A percentile compares a stretch with the other conserved stretches of the same genome.
These are phyloP conservation scores for Lethenteron camtschaticum DNA, from an alignment of 2,113 vertebrate species.

Conservation along the genomic window DNA sequence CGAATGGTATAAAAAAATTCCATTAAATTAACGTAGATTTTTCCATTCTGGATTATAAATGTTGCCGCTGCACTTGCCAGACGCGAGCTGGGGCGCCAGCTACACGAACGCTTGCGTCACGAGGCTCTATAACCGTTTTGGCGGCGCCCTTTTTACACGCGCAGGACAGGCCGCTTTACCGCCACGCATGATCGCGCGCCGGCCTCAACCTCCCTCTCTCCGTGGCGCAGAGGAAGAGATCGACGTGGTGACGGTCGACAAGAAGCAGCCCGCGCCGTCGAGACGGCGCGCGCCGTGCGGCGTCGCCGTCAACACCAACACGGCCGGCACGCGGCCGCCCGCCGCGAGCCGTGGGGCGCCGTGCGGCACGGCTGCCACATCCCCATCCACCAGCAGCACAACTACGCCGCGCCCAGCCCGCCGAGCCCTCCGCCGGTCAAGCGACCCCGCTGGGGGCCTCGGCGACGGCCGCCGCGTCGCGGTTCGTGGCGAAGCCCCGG, in stretches of 20 bases:
- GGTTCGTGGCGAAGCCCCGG: background rate
- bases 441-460: background rate
- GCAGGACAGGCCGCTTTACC: too few relatives aligned
- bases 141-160: too few relatives aligned
- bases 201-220: too few relatives aligned
- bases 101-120: too few relatives aligned
- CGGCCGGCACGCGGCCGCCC: slow-evolving; percentile 9
- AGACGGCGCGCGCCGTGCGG: slow-evolving; percentile 11
- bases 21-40: too few relatives aligned
- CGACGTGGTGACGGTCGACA: slow-evolving; percentile 30
- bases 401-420: slow-evolving; percentile 34
- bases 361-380: slow-evolving; percentile 18
- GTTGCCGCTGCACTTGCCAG: too few relatives aligned
- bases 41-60: too few relatives aligned
- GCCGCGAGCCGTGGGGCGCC: slow-evolving; percentile 14
- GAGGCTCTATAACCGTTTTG: too few relatives aligned
- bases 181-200: too few relatives aligned
- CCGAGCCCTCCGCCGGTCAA: slow-evolving; percentile 8
- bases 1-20: too few relatives aligned
- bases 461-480: background rate
- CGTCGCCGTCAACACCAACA: slow-evolving; percentile 10
- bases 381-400: slow-evolving; percentile 39
- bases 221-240: slow-evolving; percentile 32
- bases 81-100: too few relatives aligned
- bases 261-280: background rate